Percentiles rank a stretch among this genome's conserved stretches.
These are phyloP conservation scores for Brachionus koreanus DNA, from an alignment of 1,140 invertebrate genomes.

Conservation along the genomic window DNA sequence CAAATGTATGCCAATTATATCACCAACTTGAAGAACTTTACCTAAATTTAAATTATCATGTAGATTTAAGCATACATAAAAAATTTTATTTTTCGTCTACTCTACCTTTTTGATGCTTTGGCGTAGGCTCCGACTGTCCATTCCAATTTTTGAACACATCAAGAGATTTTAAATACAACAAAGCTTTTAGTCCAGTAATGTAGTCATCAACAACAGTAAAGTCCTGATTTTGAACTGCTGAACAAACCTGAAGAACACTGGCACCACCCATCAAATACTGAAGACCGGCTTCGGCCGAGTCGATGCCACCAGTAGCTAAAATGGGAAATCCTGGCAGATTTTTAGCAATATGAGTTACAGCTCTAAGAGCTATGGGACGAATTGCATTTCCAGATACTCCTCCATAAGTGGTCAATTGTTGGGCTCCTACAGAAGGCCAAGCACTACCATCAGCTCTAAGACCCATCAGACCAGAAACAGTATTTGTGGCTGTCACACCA, in stretches of 20 bases:
- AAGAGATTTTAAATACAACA: slow-evolving; percentile 76
- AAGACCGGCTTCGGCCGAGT: slow-evolving; percentile 85
- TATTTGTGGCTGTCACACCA: slow-evolving; percentile 95
- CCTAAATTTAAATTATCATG: not conserved
- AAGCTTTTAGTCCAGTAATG: slow-evolving; percentile 77
- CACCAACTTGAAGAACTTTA: slow-evolving; percentile 70
- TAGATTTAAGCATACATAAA: no score
- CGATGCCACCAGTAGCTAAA: slow-evolving; percentile 87
- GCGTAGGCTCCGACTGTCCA: slow-evolving; percentile 84
- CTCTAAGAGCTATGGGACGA: slow-evolving; percentile 81
- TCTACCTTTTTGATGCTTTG: slow-evolving; percentile 76
- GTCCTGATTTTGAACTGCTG: slow-evolving; percentile 96
- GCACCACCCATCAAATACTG: slow-evolving; percentile 90
- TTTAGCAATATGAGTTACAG: slow-evolving; percentile 78
- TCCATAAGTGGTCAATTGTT: slow-evolving; percentile 84
- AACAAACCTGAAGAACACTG: slow-evolving; percentile 84
- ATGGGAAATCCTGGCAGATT: slow-evolving; percentile 82
- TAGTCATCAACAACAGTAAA: slow-evolving; percentile 92
- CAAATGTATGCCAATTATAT: slow-evolving; percentile 62
- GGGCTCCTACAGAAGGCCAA: slow-evolving; percentile 82
- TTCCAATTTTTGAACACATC: slow-evolving; percentile 71
- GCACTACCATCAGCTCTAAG: slow-evolving; percentile 72
- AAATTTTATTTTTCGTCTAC: no score
- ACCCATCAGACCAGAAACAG: slow-evolving; percentile 85
- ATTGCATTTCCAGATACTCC: slow-evolving; percentile 93